Evolutionary conservation across 2,113 vertebrate genomes (phyloP).

Genomic region (Myotis davidii): DNA sequence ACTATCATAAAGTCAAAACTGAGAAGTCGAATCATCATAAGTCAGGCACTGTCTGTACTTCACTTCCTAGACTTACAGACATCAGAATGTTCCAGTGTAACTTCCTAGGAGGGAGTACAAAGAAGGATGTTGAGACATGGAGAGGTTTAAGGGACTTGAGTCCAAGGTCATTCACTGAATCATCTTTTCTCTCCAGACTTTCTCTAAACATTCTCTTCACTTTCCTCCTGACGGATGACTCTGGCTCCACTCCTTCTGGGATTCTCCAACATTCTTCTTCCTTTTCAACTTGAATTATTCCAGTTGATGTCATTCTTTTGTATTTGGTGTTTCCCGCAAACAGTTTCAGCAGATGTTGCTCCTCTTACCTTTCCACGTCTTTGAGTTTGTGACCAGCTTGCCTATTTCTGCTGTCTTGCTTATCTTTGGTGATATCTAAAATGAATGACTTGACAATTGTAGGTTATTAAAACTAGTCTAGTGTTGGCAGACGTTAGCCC

Average conservation of each 20-base stretch:
- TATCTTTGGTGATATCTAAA: not conserved
- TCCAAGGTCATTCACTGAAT: not conserved
- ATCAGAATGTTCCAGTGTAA: not conserved
- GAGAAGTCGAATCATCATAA: too few relatives aligned
- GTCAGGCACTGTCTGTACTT: not conserved
- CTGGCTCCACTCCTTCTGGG: not conserved
- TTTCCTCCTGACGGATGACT: constrained; percentile 12
- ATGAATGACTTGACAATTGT: not conserved
- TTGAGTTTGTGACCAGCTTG: not conserved
- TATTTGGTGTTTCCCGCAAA: not conserved
- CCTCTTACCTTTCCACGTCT: not conserved
- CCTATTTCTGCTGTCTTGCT: not conserved
- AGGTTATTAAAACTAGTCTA: not conserved
- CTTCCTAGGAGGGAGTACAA: not conserved
- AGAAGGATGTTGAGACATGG: not conserved
- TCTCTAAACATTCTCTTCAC: not conserved
- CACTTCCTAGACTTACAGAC: not conserved
- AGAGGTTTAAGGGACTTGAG: not conserved
- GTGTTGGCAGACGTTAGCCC: not conserved
- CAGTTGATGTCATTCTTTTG: not conserved
- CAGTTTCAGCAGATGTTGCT: not conserved
- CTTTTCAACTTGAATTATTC: not conserved
- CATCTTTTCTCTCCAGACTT: not conserved
- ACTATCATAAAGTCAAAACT: not conserved
- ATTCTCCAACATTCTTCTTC: not conserved